phyloP scores from a whole-genome alignment of 2,888 invertebrate genomes.

The Drosophila eohydei region DNA sequence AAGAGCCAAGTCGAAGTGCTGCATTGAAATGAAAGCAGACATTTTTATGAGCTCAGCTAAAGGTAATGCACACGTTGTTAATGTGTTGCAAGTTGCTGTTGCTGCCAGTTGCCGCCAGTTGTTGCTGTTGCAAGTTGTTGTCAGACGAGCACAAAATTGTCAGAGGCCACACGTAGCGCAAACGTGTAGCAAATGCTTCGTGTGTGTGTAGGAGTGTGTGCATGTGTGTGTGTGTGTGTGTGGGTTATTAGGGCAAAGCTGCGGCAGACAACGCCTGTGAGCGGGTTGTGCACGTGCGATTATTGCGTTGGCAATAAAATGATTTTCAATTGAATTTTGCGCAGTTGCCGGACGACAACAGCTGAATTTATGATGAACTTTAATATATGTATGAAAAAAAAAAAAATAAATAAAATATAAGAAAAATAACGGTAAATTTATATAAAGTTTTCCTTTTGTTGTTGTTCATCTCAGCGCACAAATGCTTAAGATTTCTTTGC shows the following conservation, averaged over 20 bases:
- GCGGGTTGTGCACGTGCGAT: slow-evolving; percentile 42
- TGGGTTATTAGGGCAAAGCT: neutral
- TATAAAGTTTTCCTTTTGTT: neutral
- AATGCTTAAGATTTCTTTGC: slow-evolving; percentile 8
- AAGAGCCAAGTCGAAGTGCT: neutral
- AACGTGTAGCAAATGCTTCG: slow-evolving; percentile 63
- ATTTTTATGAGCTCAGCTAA: slow-evolving; percentile 1
- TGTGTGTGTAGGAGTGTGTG: neutral
- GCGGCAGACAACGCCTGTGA: neutral
- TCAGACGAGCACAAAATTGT: slow-evolving; percentile 56
- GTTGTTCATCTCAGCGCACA: slow-evolving; percentile 4
- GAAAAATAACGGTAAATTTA: slow-evolving; percentile 1
- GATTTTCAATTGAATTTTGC: slow-evolving; percentile 71
- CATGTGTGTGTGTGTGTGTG: neutral
- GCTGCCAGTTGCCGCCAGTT: slow-evolving; percentile 5
- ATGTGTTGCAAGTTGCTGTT: slow-evolving; percentile 13
- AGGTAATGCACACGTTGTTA: slow-evolving; percentile 16
- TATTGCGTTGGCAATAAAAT: slow-evolving; percentile 68
- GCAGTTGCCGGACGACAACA: slow-evolving; percentile 48
- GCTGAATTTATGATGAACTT: slow-evolving; percentile 68
- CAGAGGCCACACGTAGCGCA: slow-evolving; percentile 63
- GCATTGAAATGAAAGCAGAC: slow-evolving; percentile 3
- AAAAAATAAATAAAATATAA: neutral
- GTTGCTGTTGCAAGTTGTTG: slow-evolving; percentile 17
- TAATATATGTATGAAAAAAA: slow-evolving; percentile 27